Evolutionary conservation across 2,888 invertebrate genomes (phyloP).

Genomic region (Augochlorella aurata): DNA sequence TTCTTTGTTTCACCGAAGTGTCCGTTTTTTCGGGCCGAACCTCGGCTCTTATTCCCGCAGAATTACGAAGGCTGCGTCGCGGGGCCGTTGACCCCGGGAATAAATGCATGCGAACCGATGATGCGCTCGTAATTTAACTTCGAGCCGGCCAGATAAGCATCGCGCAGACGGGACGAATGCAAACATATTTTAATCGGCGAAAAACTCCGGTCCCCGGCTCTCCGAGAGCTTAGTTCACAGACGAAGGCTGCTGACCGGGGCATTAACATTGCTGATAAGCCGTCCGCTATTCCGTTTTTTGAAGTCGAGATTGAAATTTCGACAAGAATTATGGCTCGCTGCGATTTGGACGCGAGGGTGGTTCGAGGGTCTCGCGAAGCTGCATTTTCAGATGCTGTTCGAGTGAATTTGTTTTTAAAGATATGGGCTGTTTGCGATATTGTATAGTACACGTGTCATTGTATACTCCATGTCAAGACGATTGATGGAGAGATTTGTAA

Average conservation of each 20-base stretch:
- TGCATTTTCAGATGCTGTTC: too few relatives aligned
- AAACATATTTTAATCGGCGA: slow-evolving; percentile 49
- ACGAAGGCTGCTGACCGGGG: neutral
- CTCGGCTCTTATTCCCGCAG: slow-evolving; percentile 57
- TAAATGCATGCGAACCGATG: slow-evolving; percentile 57
- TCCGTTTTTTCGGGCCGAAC: slow-evolving; percentile 45
- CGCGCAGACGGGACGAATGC: slow-evolving; percentile 39
- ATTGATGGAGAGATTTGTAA: too few relatives aligned
- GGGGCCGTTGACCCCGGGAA: slow-evolving; percentile 49
- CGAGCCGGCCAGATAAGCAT: slow-evolving; percentile 47
- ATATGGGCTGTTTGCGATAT: too few relatives aligned
- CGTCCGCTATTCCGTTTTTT: neutral
- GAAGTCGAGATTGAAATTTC: neutral
- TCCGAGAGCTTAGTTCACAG: neutral
- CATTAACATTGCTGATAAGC: neutral
- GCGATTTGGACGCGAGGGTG: too few relatives aligned
- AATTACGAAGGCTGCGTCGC: slow-evolving; percentile 54
- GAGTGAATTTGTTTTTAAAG: too few relatives aligned
- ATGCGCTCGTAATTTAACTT: slow-evolving; percentile 61
- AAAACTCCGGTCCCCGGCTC: slow-evolving; percentile 14
- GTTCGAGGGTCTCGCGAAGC: too few relatives aligned
- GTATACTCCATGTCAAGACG: too few relatives aligned
- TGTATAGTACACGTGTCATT: too few relatives aligned
- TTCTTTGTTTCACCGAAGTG: slow-evolving; percentile 14
- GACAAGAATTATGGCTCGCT: too few relatives aligned